Percentiles rank a stretch among this genome's conserved stretches.
These are phyloP conservation scores for Oxytorus armatus DNA, from an alignment of 2,888 invertebrate genomes.

Conservation along the genomic window DNA sequence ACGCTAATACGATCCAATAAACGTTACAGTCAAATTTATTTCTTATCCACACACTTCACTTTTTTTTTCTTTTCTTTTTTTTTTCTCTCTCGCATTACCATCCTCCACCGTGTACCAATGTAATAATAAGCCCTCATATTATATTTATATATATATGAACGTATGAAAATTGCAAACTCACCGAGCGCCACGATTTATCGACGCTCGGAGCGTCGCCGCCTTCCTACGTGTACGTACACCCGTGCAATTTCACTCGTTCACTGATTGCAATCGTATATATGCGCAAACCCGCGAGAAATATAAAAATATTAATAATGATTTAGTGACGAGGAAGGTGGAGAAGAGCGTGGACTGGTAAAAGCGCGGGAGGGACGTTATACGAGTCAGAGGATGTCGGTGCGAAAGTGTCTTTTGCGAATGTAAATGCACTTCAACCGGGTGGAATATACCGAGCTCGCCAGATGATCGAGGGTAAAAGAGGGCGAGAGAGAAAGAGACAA, in stretches of 20 bases:
- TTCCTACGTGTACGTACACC: conserved; percentile 12
- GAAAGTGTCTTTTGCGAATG: conserved; percentile 34
- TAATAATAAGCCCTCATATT: conserved; percentile 35
- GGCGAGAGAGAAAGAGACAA: conserved; percentile 28
- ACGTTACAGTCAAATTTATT: conserved; percentile 56
- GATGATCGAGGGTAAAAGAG: conserved; percentile 5
- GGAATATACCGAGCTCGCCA: conserved; percentile 39
- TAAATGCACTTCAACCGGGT: conserved; percentile 52
- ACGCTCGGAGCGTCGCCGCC: conserved; percentile 45
- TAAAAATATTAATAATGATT: conserved; percentile 65
- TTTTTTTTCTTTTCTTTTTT: conserved; percentile 25
- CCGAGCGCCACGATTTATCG: conserved; percentile 55
- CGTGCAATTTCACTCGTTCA: conserved; percentile 59
- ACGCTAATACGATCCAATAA: conserved; percentile 57
- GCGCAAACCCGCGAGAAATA: conserved; percentile 50
- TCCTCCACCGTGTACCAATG: conserved; percentile 13
- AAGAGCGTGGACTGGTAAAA: background rate
- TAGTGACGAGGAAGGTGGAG: conserved; percentile 55
- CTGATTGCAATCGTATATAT: conserved; percentile 61
- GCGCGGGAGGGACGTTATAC: conserved; percentile 22
- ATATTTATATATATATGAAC: conserved; percentile 10
- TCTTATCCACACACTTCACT: conserved; percentile 40
- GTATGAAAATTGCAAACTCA: conserved; percentile 24
- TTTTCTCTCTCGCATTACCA: conserved; percentile 3
- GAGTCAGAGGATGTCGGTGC: conserved; percentile 31